Evolutionary conservation across 2,888 invertebrate species (phyloP).

Genomic region (Nasonovia ribisnigri): DNA sequence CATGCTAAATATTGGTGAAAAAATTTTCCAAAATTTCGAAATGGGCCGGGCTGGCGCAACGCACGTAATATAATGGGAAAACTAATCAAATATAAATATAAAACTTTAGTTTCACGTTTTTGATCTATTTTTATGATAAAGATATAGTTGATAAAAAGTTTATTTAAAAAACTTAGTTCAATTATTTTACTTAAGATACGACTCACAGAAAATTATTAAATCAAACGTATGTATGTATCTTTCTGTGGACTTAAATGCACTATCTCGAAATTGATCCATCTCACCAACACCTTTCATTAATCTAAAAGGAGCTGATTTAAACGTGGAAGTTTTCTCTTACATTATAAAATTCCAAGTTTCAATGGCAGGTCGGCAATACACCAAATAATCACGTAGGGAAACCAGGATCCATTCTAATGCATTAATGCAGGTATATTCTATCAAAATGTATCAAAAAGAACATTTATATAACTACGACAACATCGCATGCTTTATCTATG

Average conservation of each 20-base stretch:
- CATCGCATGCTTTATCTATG: background rate
- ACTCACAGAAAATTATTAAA: background rate
- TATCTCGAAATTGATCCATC: background rate
- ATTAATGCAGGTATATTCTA: background rate
- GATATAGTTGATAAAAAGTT: background rate
- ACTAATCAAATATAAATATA: background rate
- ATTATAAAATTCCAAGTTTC: background rate
- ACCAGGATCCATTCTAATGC: background rate
- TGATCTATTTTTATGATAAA: background rate
- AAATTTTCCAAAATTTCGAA: too few relatives aligned
- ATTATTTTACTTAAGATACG: background rate
- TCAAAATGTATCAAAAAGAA: background rate
- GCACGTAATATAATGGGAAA: background rate
- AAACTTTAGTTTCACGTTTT: background rate
- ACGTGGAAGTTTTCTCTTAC: background rate
- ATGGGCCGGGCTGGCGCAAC: too few relatives aligned
- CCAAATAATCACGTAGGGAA: background rate
- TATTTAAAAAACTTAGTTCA: background rate
- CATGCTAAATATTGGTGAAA: too few relatives aligned
- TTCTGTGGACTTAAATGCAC: background rate
- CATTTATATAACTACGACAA: background rate
- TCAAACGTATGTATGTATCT: background rate
- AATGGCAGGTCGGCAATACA: background rate
- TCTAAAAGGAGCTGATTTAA: background rate
- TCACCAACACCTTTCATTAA: background rate